phyloP scores from a whole-genome alignment of 2,888 invertebrate genomes.

The Pinctada fucata region DNA sequence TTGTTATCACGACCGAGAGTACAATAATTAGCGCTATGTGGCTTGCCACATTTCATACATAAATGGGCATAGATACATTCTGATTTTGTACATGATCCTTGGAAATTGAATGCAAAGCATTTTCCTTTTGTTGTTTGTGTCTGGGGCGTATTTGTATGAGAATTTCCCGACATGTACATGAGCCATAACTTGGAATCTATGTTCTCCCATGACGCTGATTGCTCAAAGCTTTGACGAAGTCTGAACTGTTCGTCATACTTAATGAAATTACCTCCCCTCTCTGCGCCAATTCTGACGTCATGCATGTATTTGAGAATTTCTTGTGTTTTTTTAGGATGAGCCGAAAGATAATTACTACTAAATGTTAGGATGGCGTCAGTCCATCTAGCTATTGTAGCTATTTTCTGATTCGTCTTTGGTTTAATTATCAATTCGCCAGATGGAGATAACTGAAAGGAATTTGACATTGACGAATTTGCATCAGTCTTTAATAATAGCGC shows the following conservation, averaged over 20 bases:
- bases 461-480: too few relatives aligned
- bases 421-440: too few relatives aligned
- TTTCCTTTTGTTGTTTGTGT: neutral
- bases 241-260: neutral
- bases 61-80: too few relatives aligned
- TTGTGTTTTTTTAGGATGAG: neutral
- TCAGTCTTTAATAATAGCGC: too few relatives aligned
- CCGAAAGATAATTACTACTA: neutral
- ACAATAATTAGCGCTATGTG: too few relatives aligned
- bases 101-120: neutral
- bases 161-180: neutral
- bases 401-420: too few relatives aligned
- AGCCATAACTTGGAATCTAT: neutral
- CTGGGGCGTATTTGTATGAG: neutral
- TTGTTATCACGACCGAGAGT: too few relatives aligned
- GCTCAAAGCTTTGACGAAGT: neutral
- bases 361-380: too few relatives aligned
- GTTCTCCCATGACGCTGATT: neutral
- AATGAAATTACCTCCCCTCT: neutral
- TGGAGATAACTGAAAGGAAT: too few relatives aligned
- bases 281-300: neutral
- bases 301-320: neutral
- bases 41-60: too few relatives aligned
- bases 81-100: too few relatives aligned
- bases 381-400: too few relatives aligned